phyloP scores from a whole-genome alignment of 1,140 invertebrate genomes.

The Atta cephalotes region DNA sequence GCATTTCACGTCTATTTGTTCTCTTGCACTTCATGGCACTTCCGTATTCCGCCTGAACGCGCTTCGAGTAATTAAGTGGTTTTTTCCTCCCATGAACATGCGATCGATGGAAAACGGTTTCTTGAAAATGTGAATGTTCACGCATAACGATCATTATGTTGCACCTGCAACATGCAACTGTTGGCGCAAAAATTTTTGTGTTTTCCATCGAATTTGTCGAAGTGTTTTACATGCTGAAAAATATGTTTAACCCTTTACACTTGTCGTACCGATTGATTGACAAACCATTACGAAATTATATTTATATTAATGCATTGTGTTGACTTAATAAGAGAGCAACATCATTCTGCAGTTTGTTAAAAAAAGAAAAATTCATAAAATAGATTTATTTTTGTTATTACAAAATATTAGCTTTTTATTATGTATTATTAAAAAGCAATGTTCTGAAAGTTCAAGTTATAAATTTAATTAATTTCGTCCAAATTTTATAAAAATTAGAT shows the following conservation, averaged over 20 bases:
- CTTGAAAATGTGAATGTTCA: constrained; percentile 28
- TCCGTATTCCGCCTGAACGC: constrained; percentile 62
- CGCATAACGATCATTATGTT: constrained; percentile 19
- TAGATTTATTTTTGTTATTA: neutral
- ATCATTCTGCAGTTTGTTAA: neutral
- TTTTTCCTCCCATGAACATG: constrained; percentile 15
- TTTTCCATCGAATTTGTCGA: constrained; percentile 5
- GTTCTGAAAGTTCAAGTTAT: neutral
- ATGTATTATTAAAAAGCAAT: neutral
- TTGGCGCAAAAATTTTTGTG: constrained; percentile 16
- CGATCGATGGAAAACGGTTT: constrained; percentile 55
- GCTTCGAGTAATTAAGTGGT: constrained; percentile 54
- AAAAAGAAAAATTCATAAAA: neutral
- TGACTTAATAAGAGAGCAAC: neutral
- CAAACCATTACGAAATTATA: neutral
- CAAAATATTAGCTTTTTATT: constrained; percentile 8
- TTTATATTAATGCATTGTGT: neutral
- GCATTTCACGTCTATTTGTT: constrained; percentile 49
- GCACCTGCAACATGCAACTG: neutral
- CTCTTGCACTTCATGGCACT: constrained; percentile 52
- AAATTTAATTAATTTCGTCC: neutral
- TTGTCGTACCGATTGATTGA: neutral
- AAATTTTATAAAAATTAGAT: constrained; percentile 21
- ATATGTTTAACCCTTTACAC: constrained; percentile 37
- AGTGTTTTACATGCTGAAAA: constrained; percentile 16